Conservation (phyloP, 2,113 vertebrate genomes). For the Ictidomys tridecemlineatus region DNA sequence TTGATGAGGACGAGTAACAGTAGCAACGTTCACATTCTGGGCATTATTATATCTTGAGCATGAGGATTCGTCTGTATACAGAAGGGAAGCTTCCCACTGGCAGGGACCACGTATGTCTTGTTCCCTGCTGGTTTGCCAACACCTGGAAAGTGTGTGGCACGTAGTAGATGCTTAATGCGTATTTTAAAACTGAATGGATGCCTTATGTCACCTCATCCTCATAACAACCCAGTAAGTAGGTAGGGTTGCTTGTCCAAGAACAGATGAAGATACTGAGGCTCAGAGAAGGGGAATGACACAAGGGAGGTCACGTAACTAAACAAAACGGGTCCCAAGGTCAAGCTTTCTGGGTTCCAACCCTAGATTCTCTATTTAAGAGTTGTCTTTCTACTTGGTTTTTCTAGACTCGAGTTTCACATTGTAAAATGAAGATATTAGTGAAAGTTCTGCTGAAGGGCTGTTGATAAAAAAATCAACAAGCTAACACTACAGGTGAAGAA, state of each 20-base stretch:
- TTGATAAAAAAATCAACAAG: background rate
- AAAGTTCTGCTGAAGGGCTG: background rate
- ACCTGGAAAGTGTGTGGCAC: background rate
- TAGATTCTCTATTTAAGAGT: background rate
- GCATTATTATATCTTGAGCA: accelerated
- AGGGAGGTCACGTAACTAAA: background rate
- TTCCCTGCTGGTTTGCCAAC: background rate
- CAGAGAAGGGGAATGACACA: background rate
- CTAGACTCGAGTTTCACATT: background rate
- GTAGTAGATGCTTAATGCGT: background rate
- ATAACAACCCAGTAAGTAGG: background rate
- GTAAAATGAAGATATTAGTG: background rate
- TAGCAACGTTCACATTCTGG: accelerated
- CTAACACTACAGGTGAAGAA: background rate
- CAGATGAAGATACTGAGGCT: background rate
- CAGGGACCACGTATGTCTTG: background rate
- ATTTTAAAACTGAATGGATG: background rate
- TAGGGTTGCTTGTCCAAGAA: background rate
- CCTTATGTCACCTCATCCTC: background rate
- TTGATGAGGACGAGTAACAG: background rate
- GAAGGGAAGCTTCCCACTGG: background rate
- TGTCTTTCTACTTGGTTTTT: background rate
- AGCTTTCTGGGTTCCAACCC: background rate
- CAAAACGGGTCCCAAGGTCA: background rate
- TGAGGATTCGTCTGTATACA: background rate